Evolutionary conservation across 2,797 vertebrate genomes (phyloP), one percentile per base, ranked within the genome.

Genomic region (Pipistrellus pipistrellus): DNA sequence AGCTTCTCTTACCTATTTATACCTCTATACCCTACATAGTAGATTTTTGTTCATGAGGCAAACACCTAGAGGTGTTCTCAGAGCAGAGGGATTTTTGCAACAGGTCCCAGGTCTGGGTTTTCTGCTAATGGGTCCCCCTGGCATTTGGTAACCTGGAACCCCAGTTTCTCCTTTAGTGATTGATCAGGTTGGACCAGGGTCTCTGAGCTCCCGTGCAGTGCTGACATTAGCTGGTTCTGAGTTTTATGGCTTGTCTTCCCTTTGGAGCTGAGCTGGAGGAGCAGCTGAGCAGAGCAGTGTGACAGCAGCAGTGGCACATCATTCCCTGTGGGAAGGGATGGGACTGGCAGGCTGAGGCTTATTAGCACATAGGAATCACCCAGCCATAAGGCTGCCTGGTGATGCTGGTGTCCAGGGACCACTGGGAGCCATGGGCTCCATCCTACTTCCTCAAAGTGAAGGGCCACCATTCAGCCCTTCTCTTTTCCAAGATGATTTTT

Each of bases 91-190:
- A 87, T 80, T 88, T 96, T 97, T 93, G 97, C 98, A 98, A 98
- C 98, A 98, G 98, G 98, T 98, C 95, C 44, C 96, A 71, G 53
- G n/a, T 80, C 44, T 94, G 66, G 41, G 25, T 62, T 88, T 95
- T 93, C 71, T 51, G 44, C 75, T 92, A 53, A 89, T n/a, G 15
- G 30, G 72, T 93, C n/a, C 38, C 38, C 51, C 44, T 75, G 82
- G 41, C 57, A 32, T 72, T 82, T 64, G 48, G 57, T 0, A 17
- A 84, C n/a, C 59, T 4, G 21, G 32, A 66, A 9, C 1, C 32
- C 20, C 2, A 1, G 3, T 73, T 44, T 77, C 38, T 71, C 51
- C 21, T 48, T 32, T 13, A 3, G 13, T 44, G 59, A 69, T 13
- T 1, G 14, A 59, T 18, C 3, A 10, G 20, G 27, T 35, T 72